Base-by-base conservation (phyloP, 2,113 vertebrate genomes). In the Plecotus auritus region DNA sequence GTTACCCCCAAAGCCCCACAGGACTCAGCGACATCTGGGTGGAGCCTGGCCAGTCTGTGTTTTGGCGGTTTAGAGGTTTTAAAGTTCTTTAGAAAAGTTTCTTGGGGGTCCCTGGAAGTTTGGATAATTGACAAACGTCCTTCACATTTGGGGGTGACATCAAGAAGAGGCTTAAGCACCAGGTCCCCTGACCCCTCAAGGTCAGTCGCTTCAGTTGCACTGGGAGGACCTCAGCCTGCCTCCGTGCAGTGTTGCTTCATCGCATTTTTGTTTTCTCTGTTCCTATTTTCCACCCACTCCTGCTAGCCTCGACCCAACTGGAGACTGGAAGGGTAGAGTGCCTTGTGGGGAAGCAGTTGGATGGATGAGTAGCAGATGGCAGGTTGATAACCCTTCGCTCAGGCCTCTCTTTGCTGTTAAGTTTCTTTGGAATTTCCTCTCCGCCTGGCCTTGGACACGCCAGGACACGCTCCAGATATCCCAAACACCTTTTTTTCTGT, bases 241-340 rank as follows among this genome's bases (percentile, higher is more conserved):
- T 93, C 30, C 1, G 1, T 16, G 59, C n/a, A 42, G 26, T 61
- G 9, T 87, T 92, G 35, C 93, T 94, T 82, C 87, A 85, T 95
- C 42, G 95, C 90, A 26, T 93, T 94, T 97, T 90, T 96, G 88
- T 85, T 90, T 96, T 87, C 89, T 95, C 87, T 96, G 69, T 96
- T 96, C 97, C 96, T 92, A n/a, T 97, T 94, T 93, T 84, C 90
- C 66, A 82, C 92, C 90, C 93, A 88, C 67, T 77, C 22, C 56
- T 18, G 7, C 83, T 85, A 90, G 82, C 67, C 73, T 64, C 73
- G 66, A 66, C 88, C 88, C 95, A 91, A 23, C 76, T 92, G 49
- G 59, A 61, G 5, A 1, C 54, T 42, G 73, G 70, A 93, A 85
- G 66, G 51, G 40, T 28, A 5, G 76, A n/a, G 9, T 8, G 80